phyloP scores from a whole-genome alignment of 2,888 invertebrate genomes.

The Lasius platythorax region DNA sequence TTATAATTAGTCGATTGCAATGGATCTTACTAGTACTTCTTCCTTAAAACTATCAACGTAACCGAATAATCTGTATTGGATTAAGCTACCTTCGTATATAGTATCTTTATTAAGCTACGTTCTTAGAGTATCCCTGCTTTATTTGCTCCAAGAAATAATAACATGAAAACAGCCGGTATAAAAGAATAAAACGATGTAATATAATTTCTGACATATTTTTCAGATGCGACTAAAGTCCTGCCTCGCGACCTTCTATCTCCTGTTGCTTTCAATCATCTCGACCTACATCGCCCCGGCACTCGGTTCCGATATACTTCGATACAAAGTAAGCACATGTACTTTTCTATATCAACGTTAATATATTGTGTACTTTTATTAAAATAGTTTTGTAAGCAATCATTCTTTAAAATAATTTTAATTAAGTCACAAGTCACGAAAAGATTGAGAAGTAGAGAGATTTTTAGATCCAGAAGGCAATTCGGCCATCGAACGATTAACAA shows the following conservation, averaged over 20 bases:
- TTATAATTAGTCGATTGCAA: not conserved
- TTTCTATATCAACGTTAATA: not conserved
- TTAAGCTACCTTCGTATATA: not conserved
- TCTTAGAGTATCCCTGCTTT: not conserved
- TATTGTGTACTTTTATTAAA: not conserved
- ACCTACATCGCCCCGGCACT: constrained; percentile 64
- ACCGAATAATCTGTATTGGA: not conserved
- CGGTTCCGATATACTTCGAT: constrained; percentile 64
- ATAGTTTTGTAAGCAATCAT: not conserved
- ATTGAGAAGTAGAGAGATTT: not conserved
- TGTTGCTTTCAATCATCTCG: constrained; percentile 74
- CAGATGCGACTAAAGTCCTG: constrained; percentile 78
- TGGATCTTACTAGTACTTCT: not conserved
- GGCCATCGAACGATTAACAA: constrained; percentile 27
- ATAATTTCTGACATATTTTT: constrained; percentile 64
- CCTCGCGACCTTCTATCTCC: constrained; percentile 64
- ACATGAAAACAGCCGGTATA: not conserved
- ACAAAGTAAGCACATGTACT: constrained; percentile 74
- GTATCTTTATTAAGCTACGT: not conserved
- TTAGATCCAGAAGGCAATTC: constrained; percentile 1
- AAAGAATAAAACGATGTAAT: constrained; percentile 11
- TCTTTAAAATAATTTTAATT: constrained; percentile 16
- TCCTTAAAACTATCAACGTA: not conserved
- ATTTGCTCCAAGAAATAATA: not conserved
- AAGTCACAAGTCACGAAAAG: not conserved